phyloP scores from a whole-genome alignment of 2,888 invertebrate genomes.

The Oxycera nigricornis region DNA sequence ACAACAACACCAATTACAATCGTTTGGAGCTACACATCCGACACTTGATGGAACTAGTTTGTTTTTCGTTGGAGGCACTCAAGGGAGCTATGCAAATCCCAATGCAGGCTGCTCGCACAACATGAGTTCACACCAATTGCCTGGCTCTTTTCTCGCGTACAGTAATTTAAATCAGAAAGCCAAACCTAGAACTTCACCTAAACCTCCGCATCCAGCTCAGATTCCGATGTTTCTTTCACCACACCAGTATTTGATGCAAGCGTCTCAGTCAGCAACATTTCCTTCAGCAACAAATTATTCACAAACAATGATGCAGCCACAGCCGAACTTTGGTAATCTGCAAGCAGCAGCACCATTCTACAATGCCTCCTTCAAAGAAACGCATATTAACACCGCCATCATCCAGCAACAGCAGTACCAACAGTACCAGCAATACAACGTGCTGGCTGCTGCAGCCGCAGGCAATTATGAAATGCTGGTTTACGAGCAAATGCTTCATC shows the following conservation, averaged over 20 bases:
- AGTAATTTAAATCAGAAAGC: conserved; percentile 8
- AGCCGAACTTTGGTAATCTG: not conserved
- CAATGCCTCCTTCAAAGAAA: conserved; percentile 15
- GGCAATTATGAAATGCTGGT: conserved; percentile 24
- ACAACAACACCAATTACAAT: not conserved
- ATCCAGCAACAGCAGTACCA: conserved; percentile 20
- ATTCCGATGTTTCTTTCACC: not conserved
- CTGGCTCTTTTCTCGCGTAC: conserved; percentile 25
- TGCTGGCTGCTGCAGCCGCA: not conserved
- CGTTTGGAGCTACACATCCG: not conserved
- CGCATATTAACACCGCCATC: conserved; percentile 17
- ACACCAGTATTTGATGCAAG: conserved; percentile 25
- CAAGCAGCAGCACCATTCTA: conserved; percentile 4
- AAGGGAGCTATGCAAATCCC: not conserved
- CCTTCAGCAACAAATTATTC: not conserved
- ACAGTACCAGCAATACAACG: conserved; percentile 18
- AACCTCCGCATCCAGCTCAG: not conserved
- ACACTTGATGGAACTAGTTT: not conserved
- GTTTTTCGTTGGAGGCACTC: not conserved
- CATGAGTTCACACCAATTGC: conserved; percentile 19
- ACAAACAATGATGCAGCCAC: not conserved
- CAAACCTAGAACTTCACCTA: not conserved
- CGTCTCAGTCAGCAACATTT: not conserved
- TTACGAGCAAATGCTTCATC: conserved; percentile 27
- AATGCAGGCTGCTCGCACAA: not conserved